A percentile compares a stretch with the other conserved stretches of the same genome.
Conservation (phyloP, 2,888 invertebrate genomes). For the Malthinus seriepunctatus region DNA sequence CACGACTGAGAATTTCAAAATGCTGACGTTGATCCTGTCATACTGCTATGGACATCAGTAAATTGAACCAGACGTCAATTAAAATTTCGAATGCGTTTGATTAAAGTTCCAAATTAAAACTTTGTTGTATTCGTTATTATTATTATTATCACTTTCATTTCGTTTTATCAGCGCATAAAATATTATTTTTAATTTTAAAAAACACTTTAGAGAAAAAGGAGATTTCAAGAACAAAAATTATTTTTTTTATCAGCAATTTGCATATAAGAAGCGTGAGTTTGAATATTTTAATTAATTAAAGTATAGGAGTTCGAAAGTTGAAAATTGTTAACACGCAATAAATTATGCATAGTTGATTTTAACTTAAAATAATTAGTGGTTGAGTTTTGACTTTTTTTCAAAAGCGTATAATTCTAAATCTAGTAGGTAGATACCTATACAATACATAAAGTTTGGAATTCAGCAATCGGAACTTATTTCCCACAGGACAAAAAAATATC, state of each 20-base stretch:
- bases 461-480: constrained; percentile 36
- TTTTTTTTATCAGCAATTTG: background rate
- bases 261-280: constrained; percentile 1
- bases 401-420: constrained; percentile 1
- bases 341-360: no score
- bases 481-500: constrained; percentile 35
- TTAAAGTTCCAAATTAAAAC: constrained; percentile 15
- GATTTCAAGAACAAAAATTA: no score
- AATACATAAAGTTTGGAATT: constrained; percentile 25
- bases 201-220: no score
- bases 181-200: no score
- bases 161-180: background rate
- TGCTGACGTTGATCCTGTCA: constrained; percentile 12
- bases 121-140: constrained; percentile 3
- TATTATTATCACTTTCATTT: no score
- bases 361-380: no score
- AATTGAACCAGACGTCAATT: constrained; percentile 20
- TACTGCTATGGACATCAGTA: constrained; percentile 7
- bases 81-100: constrained; percentile 13
- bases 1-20: constrained; percentile 2
- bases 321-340: no score
- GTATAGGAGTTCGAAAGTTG: background rate
- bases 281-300: background rate
- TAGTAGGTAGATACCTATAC: no score
- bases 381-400: background rate